Evolutionary conservation across 92 coral and sea anemone species (phyloP), one percentile per base, ranked within the genome.

Genomic region (Porites divaricata): DNA sequence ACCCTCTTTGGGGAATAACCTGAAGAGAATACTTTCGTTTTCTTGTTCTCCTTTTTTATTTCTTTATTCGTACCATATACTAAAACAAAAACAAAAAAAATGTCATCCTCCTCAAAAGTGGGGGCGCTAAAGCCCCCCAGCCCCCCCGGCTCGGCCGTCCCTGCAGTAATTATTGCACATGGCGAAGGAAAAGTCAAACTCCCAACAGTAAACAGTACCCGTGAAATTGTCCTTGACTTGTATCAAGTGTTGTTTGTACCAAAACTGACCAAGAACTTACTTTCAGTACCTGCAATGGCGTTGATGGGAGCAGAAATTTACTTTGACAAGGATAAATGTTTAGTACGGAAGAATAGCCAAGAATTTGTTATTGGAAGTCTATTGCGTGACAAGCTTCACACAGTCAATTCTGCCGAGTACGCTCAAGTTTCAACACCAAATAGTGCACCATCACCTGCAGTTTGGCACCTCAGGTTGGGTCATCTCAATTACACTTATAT

Each of bases 161-260:
- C n/a, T n/a, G n/a, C n/a, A n/a, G 41, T 28, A 28, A 28, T 28
- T 28, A 4, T 28, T 28, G 41, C 41, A 28, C 41, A 74, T 54
- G 93, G 95, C 45, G 85, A 86, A 86, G 93, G 93, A 71, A 77
- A 57, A 14, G 92, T 81, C 41, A 82, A 73, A 63, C 89, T 83
- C 49, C 84, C 62, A 58, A 85, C 88, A 20, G 63, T 54, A 71
- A 85, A 59, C 78, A 70, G 59, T 50, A 54, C 63, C 51, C 74
- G 14, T 50, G 69, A 66, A 45, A 64, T 28, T 28, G 41, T 28
- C 41, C 41, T 2, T 28, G 41, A 28, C 41, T 28, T 28, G 41
- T 5, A 28, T 28, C 41, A 28, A 28, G 41, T 28, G 41, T 28
- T 28, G 41, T 28, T 28, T 28, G 41, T 28, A 2, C 68, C 41